A percentile compares a stretch with the other conserved stretches of the same genome.
phyloP scores from a whole-genome alignment of 2,888 invertebrate species.

The Pelosia muscerda region DNA sequence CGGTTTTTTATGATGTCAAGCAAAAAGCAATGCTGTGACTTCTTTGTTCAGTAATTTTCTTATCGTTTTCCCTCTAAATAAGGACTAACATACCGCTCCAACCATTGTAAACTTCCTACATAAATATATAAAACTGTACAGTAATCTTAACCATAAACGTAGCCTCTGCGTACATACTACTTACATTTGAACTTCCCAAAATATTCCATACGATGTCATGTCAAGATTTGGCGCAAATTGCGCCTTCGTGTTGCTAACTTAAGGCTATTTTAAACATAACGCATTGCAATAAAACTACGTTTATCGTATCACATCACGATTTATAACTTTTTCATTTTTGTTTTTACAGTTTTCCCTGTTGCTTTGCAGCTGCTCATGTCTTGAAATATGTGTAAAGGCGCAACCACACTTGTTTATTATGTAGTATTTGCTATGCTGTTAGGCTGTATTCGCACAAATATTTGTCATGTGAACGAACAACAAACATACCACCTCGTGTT shows the following conservation, averaged over 20 bases:
- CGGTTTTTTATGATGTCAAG: too few relatives aligned
- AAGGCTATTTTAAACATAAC: background rate
- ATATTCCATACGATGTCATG: background rate
- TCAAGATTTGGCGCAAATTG: background rate
- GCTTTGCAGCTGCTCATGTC: slow-evolving; percentile 4
- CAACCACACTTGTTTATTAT: too few relatives aligned
- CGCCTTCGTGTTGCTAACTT: background rate
- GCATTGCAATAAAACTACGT: background rate
- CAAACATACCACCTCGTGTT: too few relatives aligned
- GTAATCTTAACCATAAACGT: background rate
- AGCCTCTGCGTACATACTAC: background rate
- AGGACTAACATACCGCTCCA: background rate
- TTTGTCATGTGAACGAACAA: too few relatives aligned
- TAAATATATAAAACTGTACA: background rate
- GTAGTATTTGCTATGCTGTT: too few relatives aligned
- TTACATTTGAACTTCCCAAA: background rate
- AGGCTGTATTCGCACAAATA: too few relatives aligned
- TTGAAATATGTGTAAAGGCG: background rate
- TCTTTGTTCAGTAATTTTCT: background rate
- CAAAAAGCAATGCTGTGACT: too few relatives aligned
- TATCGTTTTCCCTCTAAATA: background rate
- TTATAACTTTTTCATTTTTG: background rate
- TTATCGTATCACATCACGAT: background rate
- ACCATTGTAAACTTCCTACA: background rate
- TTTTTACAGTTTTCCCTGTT: background rate